Evolutionary conservation across 2,113 vertebrate species (phyloP), one percentile per base, ranked within the genome.

Genomic region (Andinoacara biseriatus): DNA sequence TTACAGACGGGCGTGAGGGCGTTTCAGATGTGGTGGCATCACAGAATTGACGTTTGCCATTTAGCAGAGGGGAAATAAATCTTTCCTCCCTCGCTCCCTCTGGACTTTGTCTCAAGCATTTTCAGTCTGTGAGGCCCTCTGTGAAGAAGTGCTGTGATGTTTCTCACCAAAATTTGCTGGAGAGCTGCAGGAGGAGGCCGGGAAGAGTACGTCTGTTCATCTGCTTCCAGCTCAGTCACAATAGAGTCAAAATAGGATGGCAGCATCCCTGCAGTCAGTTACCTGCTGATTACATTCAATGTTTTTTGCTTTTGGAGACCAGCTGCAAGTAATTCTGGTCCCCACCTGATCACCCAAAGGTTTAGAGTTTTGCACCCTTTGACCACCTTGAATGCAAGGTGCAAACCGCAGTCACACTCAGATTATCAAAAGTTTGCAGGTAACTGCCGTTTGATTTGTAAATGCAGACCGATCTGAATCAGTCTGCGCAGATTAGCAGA

Each of bases 21-120:
- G 49, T 49, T 75, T 84, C 61, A 33, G 81, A 84, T 4, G 31
- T 35, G 83, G 74, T 18, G 79, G 46, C 85, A 54, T 78, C 85
- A 29, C 43, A 54, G 83, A 91, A 88, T 89, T 81, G 86, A 86
- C 83, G 78, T 89, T 88, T 84, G 77, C 57, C 92, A 80, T 90
- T 93, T 87, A 89, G 77, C 69, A 24, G 78, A 60, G n/a, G 3
- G 58, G 24, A 85, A 82, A 82, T 78, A 35, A 84, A 85, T 86
- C 52, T 59, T 35, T 10, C 5, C 18, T 7, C 29, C 2, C 2
- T 62, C 2, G 10, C 52, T 40, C 49, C n/a, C 22, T 5, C 60
- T 58, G 35, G n/a, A 46, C 22, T 38, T 33, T 29, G 58, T 63
- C 49, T 7, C 8, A 35, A 40, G 52, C 74, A 29, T 84, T 82